Conservation (phyloP, 2,888 invertebrate genomes). For the Parascotia fuliginaria region DNA sequence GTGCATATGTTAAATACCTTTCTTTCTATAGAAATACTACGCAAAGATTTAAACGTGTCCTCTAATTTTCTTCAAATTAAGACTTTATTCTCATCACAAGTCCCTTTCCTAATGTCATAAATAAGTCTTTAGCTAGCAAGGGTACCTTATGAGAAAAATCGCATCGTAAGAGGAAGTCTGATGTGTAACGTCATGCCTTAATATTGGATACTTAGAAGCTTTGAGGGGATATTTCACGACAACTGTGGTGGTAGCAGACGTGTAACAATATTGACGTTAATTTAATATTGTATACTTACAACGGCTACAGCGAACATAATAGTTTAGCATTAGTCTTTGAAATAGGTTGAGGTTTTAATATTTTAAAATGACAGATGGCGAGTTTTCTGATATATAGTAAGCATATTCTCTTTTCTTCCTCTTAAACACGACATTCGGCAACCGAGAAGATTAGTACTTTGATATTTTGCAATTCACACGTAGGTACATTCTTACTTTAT, state of each 20-base stretch:
- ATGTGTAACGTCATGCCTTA: constrained; percentile 42
- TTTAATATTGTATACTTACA: background rate
- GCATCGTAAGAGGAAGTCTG: constrained; percentile 28
- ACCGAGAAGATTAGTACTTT: too few species aligned
- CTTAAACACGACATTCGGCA: too few species aligned
- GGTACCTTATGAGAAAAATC: constrained; percentile 27
- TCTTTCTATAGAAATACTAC: background rate
- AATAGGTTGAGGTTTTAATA: too few species aligned
- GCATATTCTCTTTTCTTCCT: too few species aligned
- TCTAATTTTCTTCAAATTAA: constrained; percentile 7
- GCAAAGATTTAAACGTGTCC: background rate
- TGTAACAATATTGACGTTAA: background rate
- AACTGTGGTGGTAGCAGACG: constrained; percentile 5
- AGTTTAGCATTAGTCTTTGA: too few species aligned
- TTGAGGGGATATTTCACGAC: constrained; percentile 18
- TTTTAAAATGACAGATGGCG: too few species aligned
- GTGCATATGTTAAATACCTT: too few species aligned
- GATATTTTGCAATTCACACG: too few species aligned
- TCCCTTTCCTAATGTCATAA: constrained; percentile 29
- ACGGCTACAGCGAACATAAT: too few species aligned
- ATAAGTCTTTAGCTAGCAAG: constrained; percentile 27
- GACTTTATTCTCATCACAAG: constrained; percentile 14
- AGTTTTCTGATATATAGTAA: too few species aligned
- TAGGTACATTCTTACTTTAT: too few species aligned
- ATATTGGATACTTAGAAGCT: constrained; percentile 44